Percentiles rank a stretch among this genome's conserved stretches.
phyloP scores from a whole-genome alignment of 2,888 invertebrate species.

The Plusia festucae region DNA sequence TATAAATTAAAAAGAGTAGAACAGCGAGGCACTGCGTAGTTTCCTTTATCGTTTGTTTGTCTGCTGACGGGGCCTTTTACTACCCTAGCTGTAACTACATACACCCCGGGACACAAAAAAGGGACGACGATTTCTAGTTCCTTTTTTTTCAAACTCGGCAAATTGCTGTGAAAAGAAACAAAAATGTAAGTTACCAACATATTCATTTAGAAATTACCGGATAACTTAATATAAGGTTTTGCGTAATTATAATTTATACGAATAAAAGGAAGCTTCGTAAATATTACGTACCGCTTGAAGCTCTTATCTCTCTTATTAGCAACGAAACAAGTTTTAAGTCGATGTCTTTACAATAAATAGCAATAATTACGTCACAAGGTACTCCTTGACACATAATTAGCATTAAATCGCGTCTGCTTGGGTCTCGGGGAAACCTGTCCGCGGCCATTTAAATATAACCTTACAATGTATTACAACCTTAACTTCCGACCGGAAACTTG shows the following conservation, averaged over 20 bases:
- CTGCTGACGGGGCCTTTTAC: conserved; percentile 36
- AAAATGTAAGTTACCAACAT: no score
- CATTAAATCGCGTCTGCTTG: conserved; percentile 26
- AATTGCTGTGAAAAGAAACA: no score
- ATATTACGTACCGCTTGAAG: no score
- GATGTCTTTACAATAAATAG: conserved; percentile 33
- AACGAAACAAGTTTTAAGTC: conserved; percentile 11
- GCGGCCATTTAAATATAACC: conserved; percentile 33
- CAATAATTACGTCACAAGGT: conserved; percentile 29
- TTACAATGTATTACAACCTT: conserved; percentile 28
- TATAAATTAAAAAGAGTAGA: conserved; percentile 40
- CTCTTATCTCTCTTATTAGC: not conserved
- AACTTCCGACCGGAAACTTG: conserved; percentile 58
- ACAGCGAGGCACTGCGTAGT: conserved; percentile 36
- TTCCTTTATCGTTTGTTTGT: conserved; percentile 50
- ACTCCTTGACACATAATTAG: conserved; percentile 46
- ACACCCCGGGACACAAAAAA: conserved; percentile 29
- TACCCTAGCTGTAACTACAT: conserved; percentile 25
- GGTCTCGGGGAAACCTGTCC: conserved; percentile 26
- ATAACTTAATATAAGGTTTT: no score
- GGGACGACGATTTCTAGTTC: not conserved
- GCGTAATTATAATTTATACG: no score
- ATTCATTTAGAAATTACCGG: no score
- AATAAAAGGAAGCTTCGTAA: no score
- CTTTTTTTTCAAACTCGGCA: not conserved